A percentile compares a stretch with the other conserved stretches of the same genome.
These are phyloP conservation scores for Pithys albifrons DNA, from an alignment of 2,113 vertebrate genomes.

Conservation along the genomic window DNA sequence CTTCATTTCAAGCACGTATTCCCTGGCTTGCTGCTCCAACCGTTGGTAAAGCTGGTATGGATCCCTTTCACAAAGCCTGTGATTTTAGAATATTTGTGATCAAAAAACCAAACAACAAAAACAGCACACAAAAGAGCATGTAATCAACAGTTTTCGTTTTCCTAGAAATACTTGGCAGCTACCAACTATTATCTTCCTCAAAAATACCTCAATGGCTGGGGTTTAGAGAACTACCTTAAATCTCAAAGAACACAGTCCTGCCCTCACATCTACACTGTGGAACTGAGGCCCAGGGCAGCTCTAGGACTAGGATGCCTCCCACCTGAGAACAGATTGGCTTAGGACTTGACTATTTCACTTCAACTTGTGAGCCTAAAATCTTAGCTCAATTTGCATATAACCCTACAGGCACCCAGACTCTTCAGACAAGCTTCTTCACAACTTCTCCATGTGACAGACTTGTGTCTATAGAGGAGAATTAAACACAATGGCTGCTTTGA, in stretches of 20 bases:
- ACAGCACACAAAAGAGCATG: not conserved
- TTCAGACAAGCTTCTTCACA: not conserved
- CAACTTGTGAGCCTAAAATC: not conserved
- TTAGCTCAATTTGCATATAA: not conserved
- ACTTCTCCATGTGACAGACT: not conserved
- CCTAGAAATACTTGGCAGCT: not conserved
- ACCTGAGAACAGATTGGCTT: not conserved
- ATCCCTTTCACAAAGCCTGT: slow-evolving; percentile 93
- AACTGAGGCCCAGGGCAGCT: not conserved
- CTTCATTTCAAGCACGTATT: slow-evolving; percentile 96
- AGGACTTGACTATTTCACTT: not conserved
- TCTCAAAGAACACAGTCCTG: not conserved
- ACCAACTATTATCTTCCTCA: rapidly evolving
- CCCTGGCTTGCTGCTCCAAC: slow-evolving; percentile 93
- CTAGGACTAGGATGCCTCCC: not conserved
- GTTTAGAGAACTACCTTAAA: not conserved
- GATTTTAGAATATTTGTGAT: not conserved
- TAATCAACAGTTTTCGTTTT: not conserved
- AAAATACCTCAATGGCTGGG: not conserved
- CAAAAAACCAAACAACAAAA: not conserved
- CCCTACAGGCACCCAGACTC: not conserved
- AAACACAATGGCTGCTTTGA: not conserved
- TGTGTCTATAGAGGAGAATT: not conserved
- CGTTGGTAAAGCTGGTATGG: slow-evolving; percentile 97
- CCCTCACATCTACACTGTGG: not conserved